Evolutionary conservation across 2,797 vertebrate genomes (phyloP).

Genomic region (Anguilla obscura): DNA sequence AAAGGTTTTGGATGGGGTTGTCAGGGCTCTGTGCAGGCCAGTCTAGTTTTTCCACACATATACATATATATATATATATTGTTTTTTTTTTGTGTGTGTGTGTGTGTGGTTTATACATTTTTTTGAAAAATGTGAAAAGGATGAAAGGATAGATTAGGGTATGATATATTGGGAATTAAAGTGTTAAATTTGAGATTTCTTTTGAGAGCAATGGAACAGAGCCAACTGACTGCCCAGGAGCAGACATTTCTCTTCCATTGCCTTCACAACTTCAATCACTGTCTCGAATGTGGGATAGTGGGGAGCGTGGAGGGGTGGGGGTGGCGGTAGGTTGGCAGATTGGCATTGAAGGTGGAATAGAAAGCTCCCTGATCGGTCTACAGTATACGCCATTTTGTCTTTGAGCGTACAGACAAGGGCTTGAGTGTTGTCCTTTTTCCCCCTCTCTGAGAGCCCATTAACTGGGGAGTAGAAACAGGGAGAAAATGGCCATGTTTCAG

Average conservation of each 20-base stretch:
- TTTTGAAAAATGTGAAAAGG: neutral
- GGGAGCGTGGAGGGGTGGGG: neutral
- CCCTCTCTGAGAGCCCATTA: slow-evolving; percentile 3
- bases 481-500: slow-evolving; percentile 16
- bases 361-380: neutral
- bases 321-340: neutral
- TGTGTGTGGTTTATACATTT: no score
- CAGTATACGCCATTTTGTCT: neutral
- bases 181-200: neutral
- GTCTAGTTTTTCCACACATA: no score
- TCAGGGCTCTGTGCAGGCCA: no score
- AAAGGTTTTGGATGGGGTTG: no score
- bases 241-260: slow-evolving; percentile 16
- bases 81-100: no score
- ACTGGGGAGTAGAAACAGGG: slow-evolving; percentile 12
- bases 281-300: slow-evolving; percentile 14
- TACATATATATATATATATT: no score
- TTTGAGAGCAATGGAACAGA: neutral
- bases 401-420: neutral
- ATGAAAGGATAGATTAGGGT: neutral
- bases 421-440: neutral
- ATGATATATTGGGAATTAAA: neutral
- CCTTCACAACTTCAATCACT: slow-evolving; percentile 11
- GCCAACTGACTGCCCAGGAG: neutral
- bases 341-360: neutral